Evolutionary conservation across 2,888 invertebrate genomes (phyloP), one percentile per base, ranked within the genome.

Genomic region (Ptilodon capucinus): DNA sequence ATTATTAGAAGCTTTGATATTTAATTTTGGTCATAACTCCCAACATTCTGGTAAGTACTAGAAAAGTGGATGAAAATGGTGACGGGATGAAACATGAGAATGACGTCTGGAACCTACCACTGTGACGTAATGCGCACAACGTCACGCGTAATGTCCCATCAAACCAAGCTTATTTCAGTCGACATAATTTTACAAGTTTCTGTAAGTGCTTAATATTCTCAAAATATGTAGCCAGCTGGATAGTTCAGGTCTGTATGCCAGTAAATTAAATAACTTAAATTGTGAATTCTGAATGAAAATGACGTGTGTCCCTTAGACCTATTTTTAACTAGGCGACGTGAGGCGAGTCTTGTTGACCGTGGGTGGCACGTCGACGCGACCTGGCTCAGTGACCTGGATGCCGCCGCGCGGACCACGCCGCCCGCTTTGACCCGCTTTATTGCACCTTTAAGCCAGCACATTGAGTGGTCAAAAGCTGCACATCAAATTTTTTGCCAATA

Each of bases 361-460:
- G 74, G n/a, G 65, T 59, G 53, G 71, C 54, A 61, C 62, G 64
- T 59, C 63, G 57, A 51, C 54, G 60, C 71, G 82, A 79, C 86
- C 82, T 76, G 76, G 62, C 79, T 81, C 68, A 74, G 69, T 87
- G 84, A 86, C 89, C 86, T 68, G 80, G 75, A 76, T 86, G 47
- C 62, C 45, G 51, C 40, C 55, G 63, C 55, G 56, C 68, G 67
- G 66, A 58, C 64, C 68, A 13, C 42, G 40, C 18, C 41, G 44
- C 64, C n/a, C 57, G 59, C 62, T 68, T 60, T 79, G 78, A 80
- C 79, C 80, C 61, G 65, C 61, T 76, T 80, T 75, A 77, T 74
- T 76, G 66, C 43, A 61, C 52, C n/a, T n/a, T 54, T 48, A 17
- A 9, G 11, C 17, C 6, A 35, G 17, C 17, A 17, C 11, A 11